These are phyloP conservation scores for Gracilinanus agilis DNA, from an alignment of 2,113 vertebrate genomes.

Conservation along the genomic window DNA sequence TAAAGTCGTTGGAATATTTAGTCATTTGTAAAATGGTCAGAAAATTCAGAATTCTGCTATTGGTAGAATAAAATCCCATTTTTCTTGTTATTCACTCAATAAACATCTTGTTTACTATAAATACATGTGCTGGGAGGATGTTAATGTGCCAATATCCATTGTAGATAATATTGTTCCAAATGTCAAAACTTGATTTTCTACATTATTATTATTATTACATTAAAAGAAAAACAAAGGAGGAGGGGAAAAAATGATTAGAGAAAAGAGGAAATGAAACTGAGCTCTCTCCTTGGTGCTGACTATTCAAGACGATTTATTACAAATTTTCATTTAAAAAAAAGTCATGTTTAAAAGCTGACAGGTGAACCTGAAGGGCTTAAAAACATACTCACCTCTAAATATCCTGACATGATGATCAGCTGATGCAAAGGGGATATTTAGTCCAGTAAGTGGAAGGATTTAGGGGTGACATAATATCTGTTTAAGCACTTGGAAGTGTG, in stretches of 20 bases:
- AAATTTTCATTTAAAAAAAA: conserved; percentile 40
- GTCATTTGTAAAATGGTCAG: background rate
- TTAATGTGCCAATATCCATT: background rate
- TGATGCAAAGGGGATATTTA: background rate
- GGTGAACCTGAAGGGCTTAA: conserved; percentile 36
- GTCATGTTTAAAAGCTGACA: conserved; percentile 44
- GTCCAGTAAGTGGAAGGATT: background rate
- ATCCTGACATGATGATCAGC: background rate
- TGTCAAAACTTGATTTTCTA: conserved; percentile 12
- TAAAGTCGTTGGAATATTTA: background rate
- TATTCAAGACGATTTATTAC: conserved; percentile 2
- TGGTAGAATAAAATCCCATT: background rate
- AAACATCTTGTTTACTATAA: background rate
- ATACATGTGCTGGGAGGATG: background rate
- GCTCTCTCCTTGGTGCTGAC: conserved; percentile 23
- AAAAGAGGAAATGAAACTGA: conserved; percentile 41
- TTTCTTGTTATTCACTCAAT: background rate
- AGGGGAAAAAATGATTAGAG: background rate
- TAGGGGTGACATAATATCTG: background rate
- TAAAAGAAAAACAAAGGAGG: background rate
- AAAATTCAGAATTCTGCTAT: background rate
- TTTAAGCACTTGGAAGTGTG: background rate
- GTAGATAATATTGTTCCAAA: conserved; percentile 16
- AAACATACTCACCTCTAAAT: conserved; percentile 40
- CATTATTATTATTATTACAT: background rate